Evolutionary conservation across 2,113 vertebrate genomes (phyloP), one percentile per base, ranked within the genome.

Genomic region (Bubo blakistoni): DNA sequence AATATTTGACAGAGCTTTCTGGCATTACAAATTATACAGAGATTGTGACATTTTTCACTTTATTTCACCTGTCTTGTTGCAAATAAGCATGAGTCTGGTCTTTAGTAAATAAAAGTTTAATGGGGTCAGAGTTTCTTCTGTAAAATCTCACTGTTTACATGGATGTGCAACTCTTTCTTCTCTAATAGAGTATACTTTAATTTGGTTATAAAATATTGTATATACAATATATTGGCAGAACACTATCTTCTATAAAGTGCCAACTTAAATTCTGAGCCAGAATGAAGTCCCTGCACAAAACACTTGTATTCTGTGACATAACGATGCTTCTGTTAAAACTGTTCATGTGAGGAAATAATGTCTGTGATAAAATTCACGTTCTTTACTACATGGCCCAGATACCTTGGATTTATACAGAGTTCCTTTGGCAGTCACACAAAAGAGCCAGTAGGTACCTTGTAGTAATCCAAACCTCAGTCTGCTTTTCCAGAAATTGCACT

Each of bases 401-500:
- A 82, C 38, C 42, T 76, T 63, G 32, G n/a, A 86, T 93, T 95
- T 90, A 82, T 79, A 74, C 49, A 71, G 49, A 91, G 90, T 83
- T 88, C 36, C 32, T 90, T 63, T 97, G 94, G 91, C 89, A 89
- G 58, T 67, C 61, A 58, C 82, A 79, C 49, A 83, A 78, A 97
- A 80, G 59, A 93, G 71, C 17, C 38, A 72, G 36, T 76, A 78
- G 40, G 46, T 70, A 90, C 27, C 65, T 36, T 90, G 72, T 25
- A 61, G 34, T 30, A 84, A 55, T 86, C 86, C 58, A 96, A 93
- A 96, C 62, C 63, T 90, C 84, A 85, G 36, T 94, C 97, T 96
- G 47, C 61, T 96, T 97, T 97, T 86, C 72, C 74, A 94, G 69
- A 92, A 93, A 90, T 80, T 90, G 20, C 55, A 52, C 46, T 84